Percentiles rank a stretch among this genome's conserved stretches.
Conservation (phyloP, 1,140 invertebrate species). For the Sarcophaga peregrina region DNA sequence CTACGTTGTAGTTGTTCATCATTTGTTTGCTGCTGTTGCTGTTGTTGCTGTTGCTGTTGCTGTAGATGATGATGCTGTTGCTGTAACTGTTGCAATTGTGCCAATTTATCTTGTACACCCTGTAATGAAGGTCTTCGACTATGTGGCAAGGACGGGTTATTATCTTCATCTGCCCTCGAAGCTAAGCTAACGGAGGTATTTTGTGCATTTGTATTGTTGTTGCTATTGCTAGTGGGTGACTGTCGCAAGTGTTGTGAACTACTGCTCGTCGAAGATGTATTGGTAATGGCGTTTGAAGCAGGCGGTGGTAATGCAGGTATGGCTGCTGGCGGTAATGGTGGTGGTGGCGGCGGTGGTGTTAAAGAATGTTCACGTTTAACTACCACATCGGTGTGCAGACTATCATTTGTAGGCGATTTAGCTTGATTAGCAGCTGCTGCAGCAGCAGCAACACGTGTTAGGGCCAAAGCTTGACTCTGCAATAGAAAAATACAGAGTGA, state of each 20-base stretch:
- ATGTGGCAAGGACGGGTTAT: slow-evolving; percentile 7
- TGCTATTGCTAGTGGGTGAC: slow-evolving; percentile 11
- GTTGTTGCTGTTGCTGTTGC: slow-evolving; percentile 48
- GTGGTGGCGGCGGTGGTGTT: slow-evolving; percentile 51
- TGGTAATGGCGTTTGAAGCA: slow-evolving; percentile 33
- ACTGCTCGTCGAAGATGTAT: slow-evolving; percentile 14
- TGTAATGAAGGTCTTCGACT: slow-evolving; percentile 57
- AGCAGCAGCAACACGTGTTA: slow-evolving; percentile 61
- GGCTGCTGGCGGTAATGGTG: neutral
- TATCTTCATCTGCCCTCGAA: slow-evolving; percentile 22
- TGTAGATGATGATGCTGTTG: slow-evolving; percentile 55
- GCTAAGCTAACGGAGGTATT: neutral
- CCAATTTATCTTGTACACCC: slow-evolving; percentile 62
- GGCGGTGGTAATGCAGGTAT: neutral
- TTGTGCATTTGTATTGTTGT: slow-evolving; percentile 27
- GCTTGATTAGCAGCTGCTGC: slow-evolving; percentile 55
- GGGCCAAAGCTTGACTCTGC: slow-evolving; percentile 64
- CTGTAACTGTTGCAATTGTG: slow-evolving; percentile 61
- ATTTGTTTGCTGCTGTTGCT: slow-evolving; percentile 38
- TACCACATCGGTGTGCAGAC: slow-evolving; percentile 56
- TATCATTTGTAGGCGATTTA: slow-evolving; percentile 36
- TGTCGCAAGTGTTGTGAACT: neutral
- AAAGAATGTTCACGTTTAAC: slow-evolving; percentile 64
- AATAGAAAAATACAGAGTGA: slow-evolving; percentile 43
- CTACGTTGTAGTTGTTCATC: slow-evolving; percentile 40